A percentile compares a stretch with the other conserved stretches of the same genome.
phyloP scores from a whole-genome alignment of 2,888 invertebrate genomes.

The Fragum whitleyi region DNA sequence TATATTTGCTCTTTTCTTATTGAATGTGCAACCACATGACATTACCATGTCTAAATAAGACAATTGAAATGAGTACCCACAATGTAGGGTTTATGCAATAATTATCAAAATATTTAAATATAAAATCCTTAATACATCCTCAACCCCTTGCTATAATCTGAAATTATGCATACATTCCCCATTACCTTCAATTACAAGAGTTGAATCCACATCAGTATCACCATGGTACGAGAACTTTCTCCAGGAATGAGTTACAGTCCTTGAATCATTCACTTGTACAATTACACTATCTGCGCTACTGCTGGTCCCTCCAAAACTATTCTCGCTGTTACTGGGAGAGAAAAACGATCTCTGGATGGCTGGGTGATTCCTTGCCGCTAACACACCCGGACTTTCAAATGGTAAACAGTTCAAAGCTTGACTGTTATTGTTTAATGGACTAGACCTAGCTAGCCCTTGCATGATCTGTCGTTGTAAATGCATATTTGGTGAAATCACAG shows the following conservation, averaged over 20 bases:
- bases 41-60: too few relatives aligned
- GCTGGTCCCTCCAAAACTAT: constrained; percentile 71
- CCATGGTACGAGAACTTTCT: constrained; percentile 78
- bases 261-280: constrained; percentile 82
- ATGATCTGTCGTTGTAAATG: constrained; percentile 59
- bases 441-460: constrained; percentile 48
- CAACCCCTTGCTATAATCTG: too few relatives aligned
- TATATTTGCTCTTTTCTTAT: too few relatives aligned
- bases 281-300: constrained; percentile 81
- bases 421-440: constrained; percentile 63
- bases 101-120: too few relatives aligned
- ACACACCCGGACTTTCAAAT: constrained; percentile 49
- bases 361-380: constrained; percentile 37
- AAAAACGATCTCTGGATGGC: constrained; percentile 79
- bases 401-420: constrained; percentile 61
- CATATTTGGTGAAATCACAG: constrained; percentile 63
- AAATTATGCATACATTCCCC: neutral
- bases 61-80: too few relatives aligned
- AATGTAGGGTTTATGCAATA: too few relatives aligned
- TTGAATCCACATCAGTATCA: constrained; percentile 77
- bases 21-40: too few relatives aligned
- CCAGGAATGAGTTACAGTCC: constrained; percentile 84
- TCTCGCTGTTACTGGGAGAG: constrained; percentile 79
- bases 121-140: too few relatives aligned
- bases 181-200: constrained; percentile 80